These are phyloP conservation scores for Pomacea maculata DNA, from an alignment of 1,140 invertebrate species.

Conservation along the genomic window DNA sequence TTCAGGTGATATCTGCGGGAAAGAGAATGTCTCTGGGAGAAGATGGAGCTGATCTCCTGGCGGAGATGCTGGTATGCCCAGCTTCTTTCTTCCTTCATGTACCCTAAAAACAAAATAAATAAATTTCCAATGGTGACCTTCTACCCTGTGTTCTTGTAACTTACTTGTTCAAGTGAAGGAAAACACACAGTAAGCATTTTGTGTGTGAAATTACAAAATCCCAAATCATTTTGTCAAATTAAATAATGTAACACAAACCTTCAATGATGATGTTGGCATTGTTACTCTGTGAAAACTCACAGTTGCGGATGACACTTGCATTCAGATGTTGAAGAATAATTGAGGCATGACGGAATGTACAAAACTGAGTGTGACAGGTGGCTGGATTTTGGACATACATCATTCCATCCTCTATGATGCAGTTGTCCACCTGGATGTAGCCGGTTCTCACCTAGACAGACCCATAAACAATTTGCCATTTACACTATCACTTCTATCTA, in stretches of 20 bases:
- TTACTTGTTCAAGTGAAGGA: too few relatives aligned
- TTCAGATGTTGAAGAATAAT: slow-evolving; percentile 55
- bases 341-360: slow-evolving; percentile 55
- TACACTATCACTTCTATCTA: too few relatives aligned
- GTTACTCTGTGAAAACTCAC: slow-evolving; percentile 58
- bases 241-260: slow-evolving; percentile 26
- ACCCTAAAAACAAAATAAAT: neutral
- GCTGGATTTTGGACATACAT: slow-evolving; percentile 53
- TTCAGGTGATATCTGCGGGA: slow-evolving; percentile 18
- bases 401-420: slow-evolving; percentile 58
- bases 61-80: slow-evolving; percentile 50
- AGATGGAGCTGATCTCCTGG: slow-evolving; percentile 14
- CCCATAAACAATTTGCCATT: neutral
- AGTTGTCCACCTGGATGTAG: slow-evolving; percentile 59
- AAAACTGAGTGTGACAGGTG: slow-evolving; percentile 51
- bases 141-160: too few relatives aligned
- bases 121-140: too few relatives aligned
- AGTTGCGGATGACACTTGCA: slow-evolving; percentile 55
- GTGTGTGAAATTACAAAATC: neutral
- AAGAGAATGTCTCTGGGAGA: slow-evolving; percentile 14
- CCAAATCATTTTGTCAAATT: neutral
- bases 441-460: slow-evolving; percentile 47
- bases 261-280: slow-evolving; percentile 54
- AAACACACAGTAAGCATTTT: too few relatives aligned
- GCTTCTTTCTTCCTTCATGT: slow-evolving; percentile 53